phyloP scores from a whole-genome alignment of 2,888 invertebrate genomes.

The Reticulitermes lucifugus region DNA sequence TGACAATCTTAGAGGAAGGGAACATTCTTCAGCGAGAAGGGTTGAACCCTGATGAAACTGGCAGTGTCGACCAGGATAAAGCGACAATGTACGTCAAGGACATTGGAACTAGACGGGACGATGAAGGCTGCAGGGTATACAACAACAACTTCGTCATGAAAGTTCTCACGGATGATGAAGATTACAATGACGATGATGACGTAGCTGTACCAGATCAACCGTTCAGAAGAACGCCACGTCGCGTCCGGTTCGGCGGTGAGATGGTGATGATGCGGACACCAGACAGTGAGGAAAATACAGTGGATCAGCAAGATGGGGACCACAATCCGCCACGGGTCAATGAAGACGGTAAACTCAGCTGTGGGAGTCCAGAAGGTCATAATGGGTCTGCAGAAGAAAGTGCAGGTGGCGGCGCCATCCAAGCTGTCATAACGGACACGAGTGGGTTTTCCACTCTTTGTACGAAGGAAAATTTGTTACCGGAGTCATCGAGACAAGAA shows the following conservation, averaged over 20 bases:
- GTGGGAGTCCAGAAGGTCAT: background rate
- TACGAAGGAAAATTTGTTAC: background rate
- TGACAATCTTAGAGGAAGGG: slow-evolving; percentile 82
- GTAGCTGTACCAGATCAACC: slow-evolving; percentile 62
- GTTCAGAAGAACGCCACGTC: slow-evolving; percentile 71
- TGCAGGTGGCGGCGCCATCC: background rate
- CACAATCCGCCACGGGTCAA: background rate
- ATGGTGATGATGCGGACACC: slow-evolving; percentile 87
- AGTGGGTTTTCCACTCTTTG: background rate
- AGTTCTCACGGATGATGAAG: slow-evolving; percentile 62
- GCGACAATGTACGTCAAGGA: slow-evolving; percentile 30
- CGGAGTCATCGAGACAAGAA: background rate
- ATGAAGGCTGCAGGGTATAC: slow-evolving; percentile 57
- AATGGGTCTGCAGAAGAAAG: background rate
- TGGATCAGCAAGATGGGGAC: slow-evolving; percentile 9
- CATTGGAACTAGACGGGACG: slow-evolving; percentile 60
- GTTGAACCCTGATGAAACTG: background rate
- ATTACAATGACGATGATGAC: slow-evolving; percentile 69
- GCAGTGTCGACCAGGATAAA: background rate
- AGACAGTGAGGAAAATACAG: slow-evolving; percentile 71
- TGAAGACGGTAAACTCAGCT: background rate
- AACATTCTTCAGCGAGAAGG: background rate
- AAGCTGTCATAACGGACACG: background rate
- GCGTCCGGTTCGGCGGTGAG: slow-evolving; percentile 89
- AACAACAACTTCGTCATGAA: slow-evolving; percentile 68